A percentile compares a stretch with the other conserved stretches of the same genome.
These are phyloP conservation scores for Marmota flaviventris DNA, from an alignment of 2,113 vertebrate genomes.

Conservation along the genomic window DNA sequence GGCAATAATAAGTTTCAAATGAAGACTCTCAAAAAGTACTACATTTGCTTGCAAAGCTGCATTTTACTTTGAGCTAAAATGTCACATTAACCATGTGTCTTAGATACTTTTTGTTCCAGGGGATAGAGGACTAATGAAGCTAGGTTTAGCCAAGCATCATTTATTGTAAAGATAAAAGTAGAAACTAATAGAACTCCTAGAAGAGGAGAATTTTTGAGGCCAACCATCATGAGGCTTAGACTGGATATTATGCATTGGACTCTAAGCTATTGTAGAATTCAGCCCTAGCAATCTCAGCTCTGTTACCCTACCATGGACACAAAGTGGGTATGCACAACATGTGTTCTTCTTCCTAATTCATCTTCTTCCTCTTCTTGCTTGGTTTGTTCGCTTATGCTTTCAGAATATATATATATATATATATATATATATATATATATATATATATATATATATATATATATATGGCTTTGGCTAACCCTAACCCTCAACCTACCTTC, in stretches of 20 bases:
- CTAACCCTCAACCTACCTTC: neutral
- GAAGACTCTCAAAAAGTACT: conserved; percentile 2
- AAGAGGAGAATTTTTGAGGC: neutral
- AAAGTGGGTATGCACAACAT: rapidly evolving
- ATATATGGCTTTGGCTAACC: neutral
- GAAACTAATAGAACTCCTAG: neutral
- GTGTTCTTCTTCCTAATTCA: neutral
- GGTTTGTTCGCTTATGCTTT: neutral
- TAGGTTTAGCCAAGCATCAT: neutral
- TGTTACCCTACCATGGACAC: rapidly evolving
- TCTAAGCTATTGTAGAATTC: neutral
- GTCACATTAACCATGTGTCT: neutral
- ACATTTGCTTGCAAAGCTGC: conserved; percentile 43
- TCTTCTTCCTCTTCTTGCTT: neutral
- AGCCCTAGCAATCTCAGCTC: neutral
- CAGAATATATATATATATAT: too few relatives aligned
- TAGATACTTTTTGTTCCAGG: neutral
- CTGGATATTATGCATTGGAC: neutral
- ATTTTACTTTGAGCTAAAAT: conserved; percentile 47
- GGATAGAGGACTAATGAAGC: neutral
- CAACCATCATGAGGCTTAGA: neutral
- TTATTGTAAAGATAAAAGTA: neutral
- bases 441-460: too few relatives aligned
- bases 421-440: too few relatives aligned
- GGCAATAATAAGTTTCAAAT: neutral